Percentiles rank a stretch among this genome's conserved stretches.
Evolutionary conservation across 2,888 invertebrate species (phyloP).

Genomic region (Idaea dimidiata): DNA sequence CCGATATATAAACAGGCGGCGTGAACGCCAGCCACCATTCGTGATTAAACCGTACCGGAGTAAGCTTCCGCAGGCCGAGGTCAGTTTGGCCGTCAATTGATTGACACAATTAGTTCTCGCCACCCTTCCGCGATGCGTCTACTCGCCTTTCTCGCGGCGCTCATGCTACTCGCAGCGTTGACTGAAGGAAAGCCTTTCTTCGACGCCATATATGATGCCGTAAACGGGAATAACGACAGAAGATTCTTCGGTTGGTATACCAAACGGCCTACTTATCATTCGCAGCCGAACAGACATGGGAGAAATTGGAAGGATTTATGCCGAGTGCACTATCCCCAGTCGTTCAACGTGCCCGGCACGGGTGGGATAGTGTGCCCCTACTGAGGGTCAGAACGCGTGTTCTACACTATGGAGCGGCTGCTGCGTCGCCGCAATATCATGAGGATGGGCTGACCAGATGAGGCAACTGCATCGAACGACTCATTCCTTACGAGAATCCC

Average conservation of each 20-base stretch:
- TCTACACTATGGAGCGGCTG: constrained; percentile 77
- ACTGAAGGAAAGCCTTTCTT: constrained; percentile 65
- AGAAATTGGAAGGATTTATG: constrained; percentile 86
- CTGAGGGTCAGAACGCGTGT: constrained; percentile 80
- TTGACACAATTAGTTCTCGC: constrained; percentile 64
- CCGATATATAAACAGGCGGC: constrained; percentile 73
- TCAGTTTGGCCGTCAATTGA: constrained; percentile 67
- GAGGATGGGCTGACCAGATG: constrained; percentile 71
- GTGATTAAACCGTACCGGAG: constrained; percentile 67
- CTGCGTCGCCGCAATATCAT: constrained; percentile 75
- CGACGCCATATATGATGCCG: constrained; percentile 71
- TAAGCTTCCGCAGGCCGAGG: constrained; percentile 70
- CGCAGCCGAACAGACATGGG: constrained; percentile 53
- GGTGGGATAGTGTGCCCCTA: constrained; percentile 83
- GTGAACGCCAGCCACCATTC: constrained; percentile 74
- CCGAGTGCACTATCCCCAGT: constrained; percentile 83
- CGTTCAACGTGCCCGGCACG: constrained; percentile 72
- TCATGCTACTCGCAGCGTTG: constrained; percentile 40
- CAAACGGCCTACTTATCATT: constrained; percentile 36
- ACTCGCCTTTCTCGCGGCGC: constrained; percentile 36
- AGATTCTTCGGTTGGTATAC: constrained; percentile 49
- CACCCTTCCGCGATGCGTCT: constrained; percentile 69
- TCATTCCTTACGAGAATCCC: background rate
- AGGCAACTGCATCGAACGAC: background rate
- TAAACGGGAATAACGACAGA: constrained; percentile 63